Base-by-base conservation (phyloP, 30 jellyfish, hydroid and myxozoan species). In the Pelagia noctiluca region DNA sequence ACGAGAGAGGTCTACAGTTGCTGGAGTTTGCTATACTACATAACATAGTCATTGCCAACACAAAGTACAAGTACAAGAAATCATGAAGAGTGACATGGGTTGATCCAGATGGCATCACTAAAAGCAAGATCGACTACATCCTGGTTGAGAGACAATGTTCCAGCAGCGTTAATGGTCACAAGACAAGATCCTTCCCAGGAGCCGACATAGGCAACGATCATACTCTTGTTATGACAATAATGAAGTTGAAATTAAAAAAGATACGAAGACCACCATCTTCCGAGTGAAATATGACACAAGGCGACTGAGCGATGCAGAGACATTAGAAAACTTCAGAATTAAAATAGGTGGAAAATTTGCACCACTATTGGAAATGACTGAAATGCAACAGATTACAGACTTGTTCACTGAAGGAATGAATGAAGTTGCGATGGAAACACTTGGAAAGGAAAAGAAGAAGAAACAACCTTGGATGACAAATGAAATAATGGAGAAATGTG, bases 181-280 rank as follows among this genome's bases (percentile, higher is more conserved):
- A 63, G 54, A 29, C 91, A 25, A 25, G 76, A 38, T 12, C 23
- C 61, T 53, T 48, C 28, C 25, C 91, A 4, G 80, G 80, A 2
- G 89, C 83, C 34, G 89, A 78, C 36, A 32, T 78, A 1, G 71
- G 81, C 22, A 57, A 49, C 36, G 83, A 78, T 49, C 89, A 57
- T 50, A 46, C 60, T 30, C 50, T 52, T 19, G 78, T 76, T 26
- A 46, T 61, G 89, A 78, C 60, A 78, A 57, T 68, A 1, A 78
- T 78, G 32, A 78, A 78, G 48, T 4, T 78, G 48, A 78, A 61
- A 57, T 19, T 47, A 19, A 75, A 25, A 46, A 48, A 24, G 16
- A 37, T 33, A 16, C 60, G 60, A 22, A 78, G 35, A 35, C 5
- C 42, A 37, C 78, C 34, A 3, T 13, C 12, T 22, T 57, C 50